A percentile compares a stretch with the other conserved stretches of the same genome.
phyloP scores from a whole-genome alignment of 2,113 vertebrate species.

The Propithecus coquereli region DNA sequence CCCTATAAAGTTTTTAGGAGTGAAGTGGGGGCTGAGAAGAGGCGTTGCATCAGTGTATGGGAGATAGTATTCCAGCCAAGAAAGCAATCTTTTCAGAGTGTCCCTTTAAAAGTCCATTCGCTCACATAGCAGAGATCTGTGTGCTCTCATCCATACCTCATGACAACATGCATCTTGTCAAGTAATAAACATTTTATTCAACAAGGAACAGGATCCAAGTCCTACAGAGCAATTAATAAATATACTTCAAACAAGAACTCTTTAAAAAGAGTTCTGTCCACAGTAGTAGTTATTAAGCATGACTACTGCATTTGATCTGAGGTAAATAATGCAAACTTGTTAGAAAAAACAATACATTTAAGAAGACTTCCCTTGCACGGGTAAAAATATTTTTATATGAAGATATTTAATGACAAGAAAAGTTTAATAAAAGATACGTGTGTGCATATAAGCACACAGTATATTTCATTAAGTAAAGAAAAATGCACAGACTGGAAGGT shows the following conservation, averaged over 20 bases:
- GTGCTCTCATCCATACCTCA: not conserved
- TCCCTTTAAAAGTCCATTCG: not conserved
- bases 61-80: not conserved
- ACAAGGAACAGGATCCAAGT: not conserved
- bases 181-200: not conserved
- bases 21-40: not conserved
- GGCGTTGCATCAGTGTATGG: not conserved
- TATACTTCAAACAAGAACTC: constrained; percentile 2
- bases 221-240: not conserved
- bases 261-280: constrained; percentile 2
- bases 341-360: not conserved
- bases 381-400: constrained; percentile 31
- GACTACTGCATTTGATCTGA: not conserved
- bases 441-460: not conserved
- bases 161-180: not conserved
- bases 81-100: not conserved
- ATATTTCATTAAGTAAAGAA: not conserved
- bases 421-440: not conserved
- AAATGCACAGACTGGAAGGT: not conserved
- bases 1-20: not conserved
- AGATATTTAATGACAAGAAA: constrained; percentile 35
- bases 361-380: not conserved
- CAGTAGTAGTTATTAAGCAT: not conserved
- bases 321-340: not conserved
- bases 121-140: not conserved